Percentiles rank a stretch among this genome's conserved stretches.
Evolutionary conservation across 2,113 vertebrate genomes (phyloP).

Genomic region (Esox niger): DNA sequence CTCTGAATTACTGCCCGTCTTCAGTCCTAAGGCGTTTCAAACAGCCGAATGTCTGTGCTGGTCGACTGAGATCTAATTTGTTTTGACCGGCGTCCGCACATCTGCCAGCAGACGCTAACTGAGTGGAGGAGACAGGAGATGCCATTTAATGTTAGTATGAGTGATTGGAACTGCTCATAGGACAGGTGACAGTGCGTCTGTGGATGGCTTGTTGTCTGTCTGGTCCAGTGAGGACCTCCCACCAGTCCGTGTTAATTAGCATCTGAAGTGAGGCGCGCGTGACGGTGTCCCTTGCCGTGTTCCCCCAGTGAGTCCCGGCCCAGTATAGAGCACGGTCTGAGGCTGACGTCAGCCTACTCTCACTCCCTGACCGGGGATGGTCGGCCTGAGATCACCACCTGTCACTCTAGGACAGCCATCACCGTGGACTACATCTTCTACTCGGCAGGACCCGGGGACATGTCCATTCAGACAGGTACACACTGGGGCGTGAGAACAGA

Average conservation of each 20-base stretch:
- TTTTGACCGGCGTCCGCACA: not conserved
- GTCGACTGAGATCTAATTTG: not conserved
- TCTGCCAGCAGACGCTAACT: not conserved
- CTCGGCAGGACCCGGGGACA: constrained; percentile 67
- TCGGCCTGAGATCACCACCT: constrained; percentile 90
- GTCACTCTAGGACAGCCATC: constrained; percentile 84
- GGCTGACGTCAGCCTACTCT: constrained; percentile 85
- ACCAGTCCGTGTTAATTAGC: not conserved
- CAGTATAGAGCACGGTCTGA: constrained; percentile 78
- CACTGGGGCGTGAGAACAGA: too few relatives aligned
- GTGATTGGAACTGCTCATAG: not conserved
- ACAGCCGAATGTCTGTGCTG: not conserved
- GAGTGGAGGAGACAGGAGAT: not conserved
- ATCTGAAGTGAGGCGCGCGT: not conserved
- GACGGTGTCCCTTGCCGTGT: not conserved
- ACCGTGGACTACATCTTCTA: constrained; percentile 98
- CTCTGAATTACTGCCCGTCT: not conserved
- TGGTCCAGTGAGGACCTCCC: not conserved
- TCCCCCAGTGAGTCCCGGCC: constrained; percentile 28
- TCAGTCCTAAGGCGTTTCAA: not conserved
- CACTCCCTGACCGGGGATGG: constrained; percentile 79
- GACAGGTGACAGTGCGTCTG: not conserved
- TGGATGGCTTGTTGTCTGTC: not conserved
- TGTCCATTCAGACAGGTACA: constrained; percentile 67
- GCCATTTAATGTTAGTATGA: not conserved